Evolutionary conservation across 2,797 vertebrate genomes (phyloP).

Genomic region (Ambastaia sidthimunki): DNA sequence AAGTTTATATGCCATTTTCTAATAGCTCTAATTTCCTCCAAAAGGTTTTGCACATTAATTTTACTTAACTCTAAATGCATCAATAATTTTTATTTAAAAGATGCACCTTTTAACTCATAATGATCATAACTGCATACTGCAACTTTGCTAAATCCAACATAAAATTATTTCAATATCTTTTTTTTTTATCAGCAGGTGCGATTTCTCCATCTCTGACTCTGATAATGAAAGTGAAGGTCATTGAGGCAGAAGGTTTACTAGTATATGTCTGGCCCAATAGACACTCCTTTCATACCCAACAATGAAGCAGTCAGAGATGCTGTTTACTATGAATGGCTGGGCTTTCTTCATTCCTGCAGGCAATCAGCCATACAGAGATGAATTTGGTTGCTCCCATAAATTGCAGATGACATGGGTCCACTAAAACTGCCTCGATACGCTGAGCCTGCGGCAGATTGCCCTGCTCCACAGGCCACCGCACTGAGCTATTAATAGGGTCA

Average conservation of each 20-base stretch:
- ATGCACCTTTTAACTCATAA: neutral
- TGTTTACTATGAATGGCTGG: slow-evolving; percentile 37
- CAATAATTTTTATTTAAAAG: neutral
- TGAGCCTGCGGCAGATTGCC: slow-evolving; percentile 63
- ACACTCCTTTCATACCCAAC: slow-evolving; percentile 44
- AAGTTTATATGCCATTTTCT: slow-evolving; percentile 30
- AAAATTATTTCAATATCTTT: slow-evolving; percentile 5
- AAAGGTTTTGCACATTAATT: neutral
- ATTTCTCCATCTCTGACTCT: neutral
- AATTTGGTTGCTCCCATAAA: slow-evolving; percentile 53
- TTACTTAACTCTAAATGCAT: neutral
- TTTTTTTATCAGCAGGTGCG: neutral
- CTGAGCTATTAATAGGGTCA: slow-evolving; percentile 72
- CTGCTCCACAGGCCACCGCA: slow-evolving; percentile 56
- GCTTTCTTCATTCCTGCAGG: slow-evolving; percentile 51
- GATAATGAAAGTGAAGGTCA: neutral
- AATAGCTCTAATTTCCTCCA: neutral
- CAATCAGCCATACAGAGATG: slow-evolving; percentile 55
- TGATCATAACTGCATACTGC: neutral
- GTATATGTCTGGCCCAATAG: slow-evolving; percentile 26
- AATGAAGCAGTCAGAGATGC: slow-evolving; percentile 57
- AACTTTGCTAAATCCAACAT: neutral
- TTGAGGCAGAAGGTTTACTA: neutral
- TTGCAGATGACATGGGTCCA: slow-evolving; percentile 2
- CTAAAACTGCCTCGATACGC: slow-evolving; percentile 43